phyloP scores from a whole-genome alignment of 2,113 vertebrate species.

The Myiopsitta monachus region DNA sequence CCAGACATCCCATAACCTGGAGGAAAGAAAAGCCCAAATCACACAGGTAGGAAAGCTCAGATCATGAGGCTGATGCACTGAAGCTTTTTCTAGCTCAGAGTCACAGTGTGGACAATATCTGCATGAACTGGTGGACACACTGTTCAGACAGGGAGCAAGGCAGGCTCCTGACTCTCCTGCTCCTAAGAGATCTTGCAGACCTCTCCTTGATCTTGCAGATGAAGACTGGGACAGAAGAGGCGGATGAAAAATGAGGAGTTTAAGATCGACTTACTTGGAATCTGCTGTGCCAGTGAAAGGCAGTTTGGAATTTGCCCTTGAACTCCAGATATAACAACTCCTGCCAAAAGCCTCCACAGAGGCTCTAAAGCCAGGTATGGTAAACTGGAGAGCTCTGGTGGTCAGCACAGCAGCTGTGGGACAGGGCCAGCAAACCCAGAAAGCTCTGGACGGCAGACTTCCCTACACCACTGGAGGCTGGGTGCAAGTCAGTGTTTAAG shows the following conservation, averaged over 20 bases:
- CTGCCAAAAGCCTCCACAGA: not conserved
- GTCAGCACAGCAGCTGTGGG: not conserved
- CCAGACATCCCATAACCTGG: slow-evolving; percentile 85
- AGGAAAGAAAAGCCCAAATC: not conserved
- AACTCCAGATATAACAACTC: not conserved
- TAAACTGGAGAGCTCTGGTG: not conserved
- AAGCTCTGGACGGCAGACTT: not conserved
- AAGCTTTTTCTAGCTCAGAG: not conserved
- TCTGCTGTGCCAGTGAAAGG: not conserved
- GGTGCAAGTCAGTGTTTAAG: not conserved
- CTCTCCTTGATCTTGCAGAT: not conserved
- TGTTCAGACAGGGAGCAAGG: not conserved
- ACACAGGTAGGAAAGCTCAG: not conserved
- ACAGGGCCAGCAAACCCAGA: not conserved
- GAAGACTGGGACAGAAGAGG: not conserved
- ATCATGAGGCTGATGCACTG: accelerated
- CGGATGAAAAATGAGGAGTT: not conserved
- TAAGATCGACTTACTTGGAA: not conserved
- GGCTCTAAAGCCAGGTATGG: not conserved
- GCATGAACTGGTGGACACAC: not conserved
- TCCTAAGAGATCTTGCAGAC: not conserved
- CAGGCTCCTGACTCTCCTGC: not conserved
- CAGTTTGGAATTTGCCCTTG: not conserved
- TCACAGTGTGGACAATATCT: not conserved
- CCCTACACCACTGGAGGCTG: not conserved